Base-by-base conservation (phyloP, 2,888 invertebrate genomes). In the Nycteola revayana region DNA sequence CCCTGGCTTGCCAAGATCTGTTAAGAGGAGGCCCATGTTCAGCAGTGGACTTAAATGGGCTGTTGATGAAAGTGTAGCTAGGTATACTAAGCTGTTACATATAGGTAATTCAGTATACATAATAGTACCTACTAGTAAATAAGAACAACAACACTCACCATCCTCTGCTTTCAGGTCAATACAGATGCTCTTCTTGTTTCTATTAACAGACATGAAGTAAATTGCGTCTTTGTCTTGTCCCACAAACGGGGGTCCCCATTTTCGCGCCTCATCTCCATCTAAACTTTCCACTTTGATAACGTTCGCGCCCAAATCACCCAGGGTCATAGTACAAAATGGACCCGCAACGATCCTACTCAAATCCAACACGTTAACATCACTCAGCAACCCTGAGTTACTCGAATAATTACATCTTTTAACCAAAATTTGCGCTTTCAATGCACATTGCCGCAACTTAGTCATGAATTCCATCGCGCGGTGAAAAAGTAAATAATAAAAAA, bases 151-250 rank as follows among this genome's bases (percentile, higher is more conserved):
- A n/a, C 7, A 21, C 21, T 74, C 73, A 46, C 97, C 95, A 64
- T 90, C 85, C 9, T 86, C 70, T 1, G 90, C 87, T 71, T 96
- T 96, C 20, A 98, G 82, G 80, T 99, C 93, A 30, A 99, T 86
- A 62, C 96, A 96, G 17, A 98, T 86, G 76, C 98, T 98, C 75
- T 95, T 95, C 80, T 99, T 99, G 71, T 98, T 99, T 40, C 98
- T 92, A 82, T 99, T 99, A 2, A 96, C 89, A n/a, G 94, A 90
- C 10, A 95, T 73, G 71, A 96, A 98, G 67, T 99, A 98, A 33
- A 94, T 92, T 0, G 95, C 89, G 59, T 95, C 94, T 1, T 90
- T 90, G 25, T 89, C 87, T 10, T 91, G 85, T 3, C 92, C 55
- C 1, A 93, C 68, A 67, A 95, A 97, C 0, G 98, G 98, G 0